Evolutionary conservation across 2,113 vertebrate species (phyloP).

Genomic region (Hippocampus comes): DNA sequence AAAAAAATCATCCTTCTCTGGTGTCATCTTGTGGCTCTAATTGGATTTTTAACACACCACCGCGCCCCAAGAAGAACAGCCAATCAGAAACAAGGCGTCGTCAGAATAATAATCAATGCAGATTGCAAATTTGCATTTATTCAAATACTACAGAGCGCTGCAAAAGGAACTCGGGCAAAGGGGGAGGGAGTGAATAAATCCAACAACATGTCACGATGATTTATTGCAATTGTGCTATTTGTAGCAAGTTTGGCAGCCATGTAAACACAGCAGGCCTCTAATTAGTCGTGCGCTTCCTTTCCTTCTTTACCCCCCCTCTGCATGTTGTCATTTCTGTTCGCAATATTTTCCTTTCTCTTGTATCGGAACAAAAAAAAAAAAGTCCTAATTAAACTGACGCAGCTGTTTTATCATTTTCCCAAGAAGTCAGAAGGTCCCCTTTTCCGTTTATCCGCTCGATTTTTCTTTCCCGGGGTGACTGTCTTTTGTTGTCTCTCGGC

Average conservation of each 20-base stretch:
- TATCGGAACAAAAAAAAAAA: not conserved
- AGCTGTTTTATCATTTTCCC: not conserved
- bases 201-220: slow-evolving; percentile 9
- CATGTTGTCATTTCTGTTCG: not conserved
- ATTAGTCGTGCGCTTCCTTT: slow-evolving; percentile 33
- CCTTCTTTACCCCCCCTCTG: not conserved
- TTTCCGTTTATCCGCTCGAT: not conserved
- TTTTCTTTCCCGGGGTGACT: not conserved
- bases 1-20: no score
- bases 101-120: no score
- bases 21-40: no score
- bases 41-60: no score
- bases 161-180: not conserved
- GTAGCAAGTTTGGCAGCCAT: slow-evolving; percentile 6
- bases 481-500: not conserved
- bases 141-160: not conserved
- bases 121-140: not conserved
- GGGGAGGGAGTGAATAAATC: slow-evolving; percentile 1
- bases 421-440: not conserved
- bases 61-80: no score
- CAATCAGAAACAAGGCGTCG: no score
- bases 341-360: slow-evolving; percentile 3
- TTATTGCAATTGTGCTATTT: slow-evolving; percentile 14
- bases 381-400: not conserved
- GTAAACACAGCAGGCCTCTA: slow-evolving; percentile 35